Evolutionary conservation across 2,797 vertebrate species (phyloP).

Genomic region (Mus spretus): DNA sequence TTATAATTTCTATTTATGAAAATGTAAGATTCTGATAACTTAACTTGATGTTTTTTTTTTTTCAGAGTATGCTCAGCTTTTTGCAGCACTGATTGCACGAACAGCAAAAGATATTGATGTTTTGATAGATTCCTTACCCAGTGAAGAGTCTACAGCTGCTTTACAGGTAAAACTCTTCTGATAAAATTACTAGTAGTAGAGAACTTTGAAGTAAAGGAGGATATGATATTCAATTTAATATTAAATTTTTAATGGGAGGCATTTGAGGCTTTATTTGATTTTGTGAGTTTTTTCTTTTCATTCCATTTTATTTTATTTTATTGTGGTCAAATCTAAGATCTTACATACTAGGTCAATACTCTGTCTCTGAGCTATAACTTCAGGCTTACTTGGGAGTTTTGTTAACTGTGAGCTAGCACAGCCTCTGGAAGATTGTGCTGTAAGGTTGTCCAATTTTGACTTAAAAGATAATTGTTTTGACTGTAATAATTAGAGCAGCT

Average conservation of each 20-base stretch:
- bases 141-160: conserved; percentile 98
- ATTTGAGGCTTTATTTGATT: not conserved
- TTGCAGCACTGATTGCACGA: conserved; percentile 97
- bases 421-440: not conserved
- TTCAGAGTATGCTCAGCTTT: conserved; percentile 98
- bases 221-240: conserved; percentile 43
- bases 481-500: too few species aligned
- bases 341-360: not conserved
- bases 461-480: not conserved
- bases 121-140: conserved; percentile 97
- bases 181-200: not conserved
- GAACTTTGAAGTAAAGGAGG: conserved; percentile 43
- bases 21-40: not conserved
- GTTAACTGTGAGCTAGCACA: not conserved
- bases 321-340: not conserved
- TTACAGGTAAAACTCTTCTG: conserved; percentile 92
- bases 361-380: not conserved
- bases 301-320: not conserved
- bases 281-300: not conserved
- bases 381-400: not conserved
- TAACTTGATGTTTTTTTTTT: conserved; percentile 51
- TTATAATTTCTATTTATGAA: conserved; percentile 33
- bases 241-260: conserved; percentile 45
- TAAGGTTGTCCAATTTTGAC: not conserved
- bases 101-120: conserved; percentile 99